Conservation (phyloP, 2,113 vertebrate species). For the Ageneiosus marmoratus region DNA sequence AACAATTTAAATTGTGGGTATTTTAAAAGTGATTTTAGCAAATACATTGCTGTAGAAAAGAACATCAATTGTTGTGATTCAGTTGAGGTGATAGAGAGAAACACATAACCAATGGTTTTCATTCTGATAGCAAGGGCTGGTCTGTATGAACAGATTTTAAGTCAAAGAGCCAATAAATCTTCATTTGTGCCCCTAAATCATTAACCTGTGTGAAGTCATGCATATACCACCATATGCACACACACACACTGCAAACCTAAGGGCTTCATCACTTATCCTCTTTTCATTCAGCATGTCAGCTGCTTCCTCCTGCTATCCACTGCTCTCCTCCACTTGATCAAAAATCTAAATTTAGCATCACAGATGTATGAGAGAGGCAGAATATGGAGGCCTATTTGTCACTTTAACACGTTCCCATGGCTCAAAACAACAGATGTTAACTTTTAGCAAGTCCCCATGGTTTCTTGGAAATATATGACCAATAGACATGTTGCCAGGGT, state of each 20-base stretch:
- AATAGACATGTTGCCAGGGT: background rate
- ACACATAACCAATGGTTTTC: constrained; percentile 13
- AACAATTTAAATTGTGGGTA: background rate
- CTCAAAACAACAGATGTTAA: constrained; percentile 59
- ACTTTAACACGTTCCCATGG: constrained; percentile 38
- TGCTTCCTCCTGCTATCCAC: constrained; percentile 31
- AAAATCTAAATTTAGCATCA: constrained; percentile 39
- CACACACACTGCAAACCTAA: background rate
- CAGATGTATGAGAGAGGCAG: constrained; percentile 48
- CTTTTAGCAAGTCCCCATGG: constrained; percentile 37
- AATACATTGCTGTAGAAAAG: background rate
- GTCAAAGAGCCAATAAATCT: constrained; percentile 2
- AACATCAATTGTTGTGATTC: background rate
- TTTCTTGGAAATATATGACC: constrained; percentile 4
- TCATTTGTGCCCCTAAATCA: constrained; percentile 3
- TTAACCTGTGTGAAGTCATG: constrained; percentile 12
- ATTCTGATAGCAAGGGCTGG: background rate
- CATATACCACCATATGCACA: background rate
- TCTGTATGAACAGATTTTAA: background rate
- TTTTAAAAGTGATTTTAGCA: background rate
- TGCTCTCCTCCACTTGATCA: constrained; percentile 13
- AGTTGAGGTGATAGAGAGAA: background rate
- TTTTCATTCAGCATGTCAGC: constrained; percentile 18
- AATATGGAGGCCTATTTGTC: constrained; percentile 50
- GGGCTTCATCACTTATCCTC: constrained; percentile 29